Conservation (phyloP, 2,797 vertebrate species). For the Premnoplex brunnescens region DNA sequence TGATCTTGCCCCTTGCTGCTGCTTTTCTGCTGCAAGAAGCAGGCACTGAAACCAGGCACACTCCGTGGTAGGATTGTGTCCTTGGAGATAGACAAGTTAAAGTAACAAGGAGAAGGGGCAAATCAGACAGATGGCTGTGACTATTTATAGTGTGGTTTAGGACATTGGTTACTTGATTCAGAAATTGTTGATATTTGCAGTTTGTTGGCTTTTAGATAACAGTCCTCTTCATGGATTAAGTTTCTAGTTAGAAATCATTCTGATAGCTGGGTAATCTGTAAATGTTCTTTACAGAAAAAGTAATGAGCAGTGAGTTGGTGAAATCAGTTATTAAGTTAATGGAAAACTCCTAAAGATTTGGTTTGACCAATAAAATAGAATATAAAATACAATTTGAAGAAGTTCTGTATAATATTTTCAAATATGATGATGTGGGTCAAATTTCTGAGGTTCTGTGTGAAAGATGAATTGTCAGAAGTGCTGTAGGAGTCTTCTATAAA, state of each 20-base stretch:
- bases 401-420: background rate
- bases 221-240: background rate
- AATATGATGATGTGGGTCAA: background rate
- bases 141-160: conserved; percentile 58
- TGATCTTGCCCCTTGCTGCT: background rate
- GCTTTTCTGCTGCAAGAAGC: background rate
- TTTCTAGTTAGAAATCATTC: conserved; percentile 12
- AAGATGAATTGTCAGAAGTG: background rate
- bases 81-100: conserved; percentile 22
- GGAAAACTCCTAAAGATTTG: background rate
- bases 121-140: conserved; percentile 33
- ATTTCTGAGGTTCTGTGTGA: background rate
- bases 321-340: background rate
- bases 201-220: conserved; percentile 32
- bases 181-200: conserved; percentile 55
- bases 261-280: background rate
- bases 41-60: background rate
- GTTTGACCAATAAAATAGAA: background rate
- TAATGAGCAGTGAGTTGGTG: background rate
- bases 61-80: background rate
- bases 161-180: conserved; percentile 33
- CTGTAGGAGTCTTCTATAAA: background rate
- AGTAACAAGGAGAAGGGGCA: conserved; percentile 53
- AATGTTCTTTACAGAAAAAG: background rate
- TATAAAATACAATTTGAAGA: background rate